These are phyloP conservation scores for Stegostoma tigrinum DNA, from an alignment of 2,113 vertebrate genomes.

Conservation along the genomic window DNA sequence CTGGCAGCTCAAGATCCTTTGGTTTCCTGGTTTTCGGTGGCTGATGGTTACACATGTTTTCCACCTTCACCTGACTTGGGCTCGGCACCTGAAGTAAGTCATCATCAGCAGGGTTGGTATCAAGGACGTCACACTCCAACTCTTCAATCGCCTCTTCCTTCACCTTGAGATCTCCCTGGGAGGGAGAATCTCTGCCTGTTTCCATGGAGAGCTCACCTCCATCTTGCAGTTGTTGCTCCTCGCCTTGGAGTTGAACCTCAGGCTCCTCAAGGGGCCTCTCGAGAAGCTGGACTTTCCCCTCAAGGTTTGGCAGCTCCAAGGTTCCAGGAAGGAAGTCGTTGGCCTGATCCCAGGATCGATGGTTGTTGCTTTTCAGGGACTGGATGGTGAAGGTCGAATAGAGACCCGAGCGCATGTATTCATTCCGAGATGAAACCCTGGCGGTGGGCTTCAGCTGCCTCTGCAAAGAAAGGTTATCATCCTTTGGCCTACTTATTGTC, in stretches of 20 bases:
- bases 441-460: neutral
- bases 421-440: neutral
- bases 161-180: slow-evolving; percentile 1
- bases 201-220: neutral
- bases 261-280: neutral
- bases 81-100: neutral
- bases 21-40: slow-evolving; percentile 25
- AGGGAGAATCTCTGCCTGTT: neutral
- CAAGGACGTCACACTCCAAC: neutral
- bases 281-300: neutral
- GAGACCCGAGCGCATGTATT: slow-evolving; percentile 24
- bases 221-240: neutral
- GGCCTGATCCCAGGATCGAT: neutral
- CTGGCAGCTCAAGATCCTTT: slow-evolving; percentile 5
- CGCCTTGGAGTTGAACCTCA: neutral
- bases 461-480: neutral
- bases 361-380: neutral
- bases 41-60: neutral
- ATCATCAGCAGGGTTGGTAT: neutral
- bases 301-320: neutral
- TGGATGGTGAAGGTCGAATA: slow-evolving; percentile 33
- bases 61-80: neutral
- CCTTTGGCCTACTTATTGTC: neutral
- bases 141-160: neutral
- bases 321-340: neutral